phyloP scores from a whole-genome alignment of 2,113 vertebrate genomes.

The Indri indri region DNA sequence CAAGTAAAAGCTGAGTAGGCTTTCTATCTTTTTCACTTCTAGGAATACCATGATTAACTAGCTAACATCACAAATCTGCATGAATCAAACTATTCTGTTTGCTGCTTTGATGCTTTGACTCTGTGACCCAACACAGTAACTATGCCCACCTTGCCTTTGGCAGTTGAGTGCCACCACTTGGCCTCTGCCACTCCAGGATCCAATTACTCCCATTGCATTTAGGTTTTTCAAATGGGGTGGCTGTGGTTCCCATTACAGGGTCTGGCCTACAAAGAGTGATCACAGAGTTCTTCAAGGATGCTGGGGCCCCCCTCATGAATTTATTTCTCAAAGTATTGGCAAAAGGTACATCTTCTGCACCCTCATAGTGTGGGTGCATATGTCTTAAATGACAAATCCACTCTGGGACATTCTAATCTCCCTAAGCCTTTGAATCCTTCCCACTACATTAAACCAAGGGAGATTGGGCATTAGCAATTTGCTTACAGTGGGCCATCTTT shows the following conservation, averaged over 20 bases:
- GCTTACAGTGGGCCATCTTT: not conserved
- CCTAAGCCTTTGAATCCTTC: not conserved
- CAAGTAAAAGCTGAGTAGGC: not conserved
- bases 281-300: not conserved
- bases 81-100: not conserved
- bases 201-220: not conserved
- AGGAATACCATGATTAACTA: not conserved
- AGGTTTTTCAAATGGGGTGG: not conserved
- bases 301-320: not conserved
- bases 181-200: not conserved
- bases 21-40: not conserved
- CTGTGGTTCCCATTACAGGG: not conserved
- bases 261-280: not conserved
- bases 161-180: not conserved
- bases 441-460: not conserved
- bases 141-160: not conserved
- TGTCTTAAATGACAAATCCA: not conserved
- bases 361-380: not conserved
- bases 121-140: not conserved
- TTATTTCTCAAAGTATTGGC: not conserved
- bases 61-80: not conserved
- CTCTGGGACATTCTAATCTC: not conserved
- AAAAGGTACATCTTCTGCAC: not conserved
- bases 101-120: not conserved
- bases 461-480: not conserved